phyloP scores from a whole-genome alignment of 2,113 vertebrate genomes.

The Rhabdomys dilectus region DNA sequence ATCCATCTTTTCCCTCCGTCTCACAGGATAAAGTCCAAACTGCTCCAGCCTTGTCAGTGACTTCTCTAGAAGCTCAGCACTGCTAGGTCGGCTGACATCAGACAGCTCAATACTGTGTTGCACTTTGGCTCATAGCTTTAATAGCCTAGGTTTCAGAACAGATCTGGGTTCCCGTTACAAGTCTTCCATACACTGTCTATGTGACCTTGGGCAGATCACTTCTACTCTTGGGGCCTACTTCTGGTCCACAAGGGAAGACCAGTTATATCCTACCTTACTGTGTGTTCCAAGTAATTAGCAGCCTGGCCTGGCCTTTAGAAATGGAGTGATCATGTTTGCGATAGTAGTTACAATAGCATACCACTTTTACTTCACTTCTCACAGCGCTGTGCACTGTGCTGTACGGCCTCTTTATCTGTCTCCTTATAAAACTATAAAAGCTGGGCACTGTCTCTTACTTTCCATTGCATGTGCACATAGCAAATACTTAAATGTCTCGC shows the following conservation, averaged over 20 bases:
- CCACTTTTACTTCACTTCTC: neutral
- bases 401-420: neutral
- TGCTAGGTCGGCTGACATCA: neutral
- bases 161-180: neutral
- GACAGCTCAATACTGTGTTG: neutral
- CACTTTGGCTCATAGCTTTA: neutral
- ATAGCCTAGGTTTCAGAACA: neutral
- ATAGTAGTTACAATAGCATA: neutral
- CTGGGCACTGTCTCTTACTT: neutral
- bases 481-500: neutral
- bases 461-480: neutral
- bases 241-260: neutral
- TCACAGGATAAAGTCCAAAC: neutral
- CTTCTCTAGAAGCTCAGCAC: neutral
- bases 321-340: neutral
- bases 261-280: neutral
- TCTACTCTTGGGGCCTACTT: neutral
- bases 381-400: neutral
- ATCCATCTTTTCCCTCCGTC: neutral
- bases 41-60: neutral
- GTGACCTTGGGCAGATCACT: conserved; percentile 25
- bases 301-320: neutral
- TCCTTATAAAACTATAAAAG: neutral
- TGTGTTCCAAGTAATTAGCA: neutral
- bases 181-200: neutral